These are phyloP conservation scores for Parambassis ranga DNA, from an alignment of 2,797 vertebrate genomes.

Conservation along the genomic window DNA sequence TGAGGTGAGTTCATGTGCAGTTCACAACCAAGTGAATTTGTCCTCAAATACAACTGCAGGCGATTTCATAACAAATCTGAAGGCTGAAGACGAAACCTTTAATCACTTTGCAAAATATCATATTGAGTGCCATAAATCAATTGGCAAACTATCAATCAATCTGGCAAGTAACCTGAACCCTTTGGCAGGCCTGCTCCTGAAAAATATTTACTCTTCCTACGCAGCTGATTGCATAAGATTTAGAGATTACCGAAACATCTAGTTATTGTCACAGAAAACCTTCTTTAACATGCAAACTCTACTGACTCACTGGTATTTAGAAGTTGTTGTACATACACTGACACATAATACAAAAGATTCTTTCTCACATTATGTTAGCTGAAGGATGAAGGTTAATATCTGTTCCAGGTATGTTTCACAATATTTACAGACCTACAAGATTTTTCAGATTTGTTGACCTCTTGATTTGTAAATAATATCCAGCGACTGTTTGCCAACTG, in stretches of 20 bases:
- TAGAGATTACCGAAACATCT: constrained; percentile 39
- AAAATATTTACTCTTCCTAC: constrained; percentile 58
- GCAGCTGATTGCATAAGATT: constrained; percentile 53
- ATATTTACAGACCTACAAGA: not conserved
- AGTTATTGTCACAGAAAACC: constrained; percentile 37
- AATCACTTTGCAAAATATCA: constrained; percentile 63
- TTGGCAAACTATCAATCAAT: constrained; percentile 61
- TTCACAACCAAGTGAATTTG: constrained; percentile 46
- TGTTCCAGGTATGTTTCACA: not conserved
- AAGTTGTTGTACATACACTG: not conserved
- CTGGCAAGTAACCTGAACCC: constrained; percentile 50
- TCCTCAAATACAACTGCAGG: constrained; percentile 38
- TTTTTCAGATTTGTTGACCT: no score
- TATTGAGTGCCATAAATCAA: constrained; percentile 67
- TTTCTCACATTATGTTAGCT: no score
- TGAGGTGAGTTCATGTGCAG: constrained; percentile 52
- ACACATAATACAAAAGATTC: not conserved
- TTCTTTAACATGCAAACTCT: constrained; percentile 9
- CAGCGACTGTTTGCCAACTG: constrained; percentile 21
- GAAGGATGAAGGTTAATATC: not conserved
- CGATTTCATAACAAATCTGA: constrained; percentile 51
- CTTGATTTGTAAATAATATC: constrained; percentile 51
- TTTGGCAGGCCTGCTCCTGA: constrained; percentile 58
- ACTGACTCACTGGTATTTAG: not conserved
- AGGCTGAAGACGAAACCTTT: constrained; percentile 50